These are phyloP conservation scores for Harmothoe impar DNA, from an alignment of 2,888 invertebrate genomes.

Conservation along the genomic window DNA sequence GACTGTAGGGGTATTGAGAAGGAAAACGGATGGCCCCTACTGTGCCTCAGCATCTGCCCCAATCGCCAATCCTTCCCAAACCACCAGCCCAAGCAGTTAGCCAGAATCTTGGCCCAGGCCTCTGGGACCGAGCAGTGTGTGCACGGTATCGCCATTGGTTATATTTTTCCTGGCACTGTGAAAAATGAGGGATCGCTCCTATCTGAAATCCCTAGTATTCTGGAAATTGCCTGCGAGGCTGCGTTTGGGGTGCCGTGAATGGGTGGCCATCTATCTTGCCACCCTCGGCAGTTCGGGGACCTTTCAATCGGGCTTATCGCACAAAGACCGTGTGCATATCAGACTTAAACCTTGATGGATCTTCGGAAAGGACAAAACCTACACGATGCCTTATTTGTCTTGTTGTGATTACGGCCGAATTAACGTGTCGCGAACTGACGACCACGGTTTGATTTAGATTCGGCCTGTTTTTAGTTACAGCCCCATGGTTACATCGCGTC, in stretches of 20 bases:
- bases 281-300: slow-evolving; percentile 13
- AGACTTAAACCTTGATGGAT: background rate
- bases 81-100: background rate
- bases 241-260: background rate
- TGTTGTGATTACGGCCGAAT: background rate
- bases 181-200: slow-evolving; percentile 31
- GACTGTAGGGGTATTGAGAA: background rate
- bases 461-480: background rate
- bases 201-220: slow-evolving; percentile 34
- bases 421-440: background rate
- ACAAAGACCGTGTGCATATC: background rate
- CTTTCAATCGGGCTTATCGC: slow-evolving; percentile 42
- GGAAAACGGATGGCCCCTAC: background rate
- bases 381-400: background rate
- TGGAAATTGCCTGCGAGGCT: slow-evolving; percentile 5
- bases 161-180: slow-evolving; percentile 18
- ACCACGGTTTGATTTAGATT: background rate
- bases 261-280: background rate
- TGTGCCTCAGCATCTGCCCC: background rate
- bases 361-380: background rate
- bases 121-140: too few relatives aligned
- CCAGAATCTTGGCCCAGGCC: background rate
- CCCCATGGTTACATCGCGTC: background rate
- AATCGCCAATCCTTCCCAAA: background rate
- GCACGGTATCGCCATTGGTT: background rate